Conservation (phyloP, 2,113 vertebrate genomes). For the Meriones unguiculatus region DNA sequence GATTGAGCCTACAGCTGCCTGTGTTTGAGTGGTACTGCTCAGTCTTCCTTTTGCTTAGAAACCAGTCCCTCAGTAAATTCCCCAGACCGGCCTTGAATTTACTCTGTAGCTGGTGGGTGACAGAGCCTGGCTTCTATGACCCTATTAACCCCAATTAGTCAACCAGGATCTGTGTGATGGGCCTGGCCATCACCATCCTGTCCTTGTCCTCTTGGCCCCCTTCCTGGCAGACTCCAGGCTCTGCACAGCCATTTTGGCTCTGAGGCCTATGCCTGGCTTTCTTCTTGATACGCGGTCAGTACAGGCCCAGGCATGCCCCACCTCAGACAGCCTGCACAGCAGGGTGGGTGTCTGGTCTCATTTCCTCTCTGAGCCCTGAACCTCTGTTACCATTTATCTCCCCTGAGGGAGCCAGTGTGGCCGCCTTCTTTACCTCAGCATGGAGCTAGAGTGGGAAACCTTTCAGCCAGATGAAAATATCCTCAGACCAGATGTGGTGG, state of each 20-base stretch:
- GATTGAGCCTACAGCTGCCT: background rate
- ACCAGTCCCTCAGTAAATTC: background rate
- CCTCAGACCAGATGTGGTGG: background rate
- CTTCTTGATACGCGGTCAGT: background rate
- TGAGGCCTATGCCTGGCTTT: background rate
- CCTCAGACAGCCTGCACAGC: background rate
- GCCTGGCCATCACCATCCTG: background rate
- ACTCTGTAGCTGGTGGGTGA: too few relatives aligned
- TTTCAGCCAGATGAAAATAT: background rate
- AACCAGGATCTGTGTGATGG: background rate
- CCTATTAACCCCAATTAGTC: background rate
- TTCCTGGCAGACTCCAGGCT: background rate
- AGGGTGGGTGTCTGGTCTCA: too few relatives aligned
- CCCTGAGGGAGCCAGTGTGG: background rate
- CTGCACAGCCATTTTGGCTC: background rate
- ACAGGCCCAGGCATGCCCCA: too few relatives aligned
- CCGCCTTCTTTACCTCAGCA: background rate
- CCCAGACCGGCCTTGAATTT: background rate
- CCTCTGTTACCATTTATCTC: background rate
- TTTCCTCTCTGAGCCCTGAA: background rate
- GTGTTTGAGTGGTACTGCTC: background rate
- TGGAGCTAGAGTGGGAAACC: background rate
- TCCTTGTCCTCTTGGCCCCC: rapidly evolving
- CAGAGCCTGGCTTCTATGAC: background rate
- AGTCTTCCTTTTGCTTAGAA: background rate